Evolutionary conservation across 2,113 vertebrate genomes (phyloP).

Genomic region (Madoqua kirkii): DNA sequence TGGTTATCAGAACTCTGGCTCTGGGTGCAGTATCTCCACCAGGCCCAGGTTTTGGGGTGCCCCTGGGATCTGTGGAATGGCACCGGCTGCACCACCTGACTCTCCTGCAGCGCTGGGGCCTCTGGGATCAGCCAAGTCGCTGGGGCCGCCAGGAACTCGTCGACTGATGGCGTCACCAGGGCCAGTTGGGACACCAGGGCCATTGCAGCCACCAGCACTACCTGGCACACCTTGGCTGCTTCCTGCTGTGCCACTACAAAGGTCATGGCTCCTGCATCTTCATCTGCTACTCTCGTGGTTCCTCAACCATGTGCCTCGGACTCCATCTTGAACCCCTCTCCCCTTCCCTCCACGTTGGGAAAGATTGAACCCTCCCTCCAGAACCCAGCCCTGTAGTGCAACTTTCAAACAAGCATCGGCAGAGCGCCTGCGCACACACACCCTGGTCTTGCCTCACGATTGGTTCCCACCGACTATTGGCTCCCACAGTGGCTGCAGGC

Average conservation of each 20-base stretch:
- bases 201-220: fast-evolving
- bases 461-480: not conserved
- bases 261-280: not conserved
- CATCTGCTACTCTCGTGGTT: fast-evolving
- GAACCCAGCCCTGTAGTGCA: fast-evolving
- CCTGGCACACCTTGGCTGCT: not conserved
- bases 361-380: not conserved
- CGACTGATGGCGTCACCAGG: no score
- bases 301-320: not conserved
- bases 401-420: fast-evolving
- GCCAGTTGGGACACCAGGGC: no score
- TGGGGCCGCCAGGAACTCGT: fast-evolving
- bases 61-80: not conserved
- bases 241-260: fast-evolving
- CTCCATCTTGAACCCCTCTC: not conserved
- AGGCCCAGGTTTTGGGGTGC: fast-evolving
- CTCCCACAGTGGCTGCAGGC: no score
- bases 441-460: not conserved
- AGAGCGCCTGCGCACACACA: not conserved
- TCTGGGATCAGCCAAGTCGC: no score
- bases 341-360: fast-evolving
- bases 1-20: not conserved
- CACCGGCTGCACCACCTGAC: not conserved
- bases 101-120: no score
- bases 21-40: fast-evolving